Conservation (phyloP, 2,888 invertebrate genomes). For the Brachyopa scutellaris region DNA sequence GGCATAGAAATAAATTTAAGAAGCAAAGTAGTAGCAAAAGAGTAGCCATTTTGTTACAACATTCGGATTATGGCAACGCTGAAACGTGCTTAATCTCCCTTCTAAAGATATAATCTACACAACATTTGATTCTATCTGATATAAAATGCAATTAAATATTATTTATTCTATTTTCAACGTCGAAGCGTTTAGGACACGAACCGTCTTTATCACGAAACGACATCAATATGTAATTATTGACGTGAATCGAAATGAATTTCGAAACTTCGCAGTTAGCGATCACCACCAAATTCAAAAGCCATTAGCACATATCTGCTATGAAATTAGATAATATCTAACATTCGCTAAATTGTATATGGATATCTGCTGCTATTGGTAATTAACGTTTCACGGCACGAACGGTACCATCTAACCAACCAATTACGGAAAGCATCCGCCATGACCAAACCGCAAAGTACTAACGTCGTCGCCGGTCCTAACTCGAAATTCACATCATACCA, state of each 20-base stretch:
- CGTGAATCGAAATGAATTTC: conserved; percentile 13
- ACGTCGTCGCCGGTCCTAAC: neutral
- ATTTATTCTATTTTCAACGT: conserved; percentile 3
- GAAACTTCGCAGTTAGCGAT: conserved; percentile 54
- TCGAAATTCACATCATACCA: neutral
- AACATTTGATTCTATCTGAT: too few species aligned
- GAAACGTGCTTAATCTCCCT: too few species aligned
- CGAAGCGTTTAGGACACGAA: conserved; percentile 7
- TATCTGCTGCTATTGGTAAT: conserved; percentile 40
- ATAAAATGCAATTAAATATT: too few species aligned
- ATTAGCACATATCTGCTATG: conserved; percentile 62
- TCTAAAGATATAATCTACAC: too few species aligned
- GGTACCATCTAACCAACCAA: conserved; percentile 59
- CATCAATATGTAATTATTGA: conserved; percentile 39
- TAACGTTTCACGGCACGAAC: conserved; percentile 65
- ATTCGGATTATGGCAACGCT: too few species aligned
- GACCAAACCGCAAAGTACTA: conserved; percentile 54
- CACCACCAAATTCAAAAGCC: conserved; percentile 43
- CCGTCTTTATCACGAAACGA: conserved; percentile 22
- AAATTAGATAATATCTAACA: conserved; percentile 54
- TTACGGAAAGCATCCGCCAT: conserved; percentile 71
- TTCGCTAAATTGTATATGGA: conserved; percentile 30
- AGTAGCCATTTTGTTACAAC: too few species aligned
- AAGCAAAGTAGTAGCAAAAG: too few species aligned
- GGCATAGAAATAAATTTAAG: too few species aligned